Evolutionary conservation across 2,888 invertebrate species (phyloP).

Genomic region (Magallana nippona): DNA sequence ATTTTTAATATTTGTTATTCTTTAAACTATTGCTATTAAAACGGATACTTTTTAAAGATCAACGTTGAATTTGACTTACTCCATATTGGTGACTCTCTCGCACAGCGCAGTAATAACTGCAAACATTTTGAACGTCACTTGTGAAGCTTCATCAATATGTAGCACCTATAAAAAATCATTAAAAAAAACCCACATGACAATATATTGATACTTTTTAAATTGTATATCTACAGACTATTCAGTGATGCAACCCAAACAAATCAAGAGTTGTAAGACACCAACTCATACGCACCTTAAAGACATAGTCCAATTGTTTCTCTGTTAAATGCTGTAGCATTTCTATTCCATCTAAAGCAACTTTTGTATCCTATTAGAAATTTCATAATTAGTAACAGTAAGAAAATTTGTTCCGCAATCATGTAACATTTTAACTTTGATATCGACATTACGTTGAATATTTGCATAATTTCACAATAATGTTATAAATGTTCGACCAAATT

Average conservation of each 20-base stretch:
- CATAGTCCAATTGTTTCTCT: constrained; percentile 75
- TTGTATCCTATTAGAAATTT: constrained; percentile 64
- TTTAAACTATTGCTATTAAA: no score
- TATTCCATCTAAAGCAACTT: constrained; percentile 72
- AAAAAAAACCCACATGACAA: neutral
- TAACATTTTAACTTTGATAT: no score
- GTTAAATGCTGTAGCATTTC: constrained; percentile 72
- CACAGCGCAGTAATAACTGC: constrained; percentile 76
- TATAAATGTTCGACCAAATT: no score
- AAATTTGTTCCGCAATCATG: no score
- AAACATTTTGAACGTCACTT: constrained; percentile 78
- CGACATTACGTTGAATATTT: no score
- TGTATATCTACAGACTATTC: no score
- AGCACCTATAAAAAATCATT: constrained; percentile 60
- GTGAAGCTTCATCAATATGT: constrained; percentile 74
- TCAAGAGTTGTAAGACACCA: no score
- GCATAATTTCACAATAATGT: no score
- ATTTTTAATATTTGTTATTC: neutral
- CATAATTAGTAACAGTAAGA: neutral
- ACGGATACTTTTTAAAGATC: no score
- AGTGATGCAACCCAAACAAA: no score
- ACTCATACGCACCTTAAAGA: constrained; percentile 66
- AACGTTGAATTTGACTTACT: constrained; percentile 66
- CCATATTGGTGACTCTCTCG: constrained; percentile 77
- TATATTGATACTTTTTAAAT: no score